Percentiles rank a stretch among this genome's conserved stretches.
Evolutionary conservation across 2,113 vertebrate species (phyloP).

Genomic region (Cyrtonyx montezumae): DNA sequence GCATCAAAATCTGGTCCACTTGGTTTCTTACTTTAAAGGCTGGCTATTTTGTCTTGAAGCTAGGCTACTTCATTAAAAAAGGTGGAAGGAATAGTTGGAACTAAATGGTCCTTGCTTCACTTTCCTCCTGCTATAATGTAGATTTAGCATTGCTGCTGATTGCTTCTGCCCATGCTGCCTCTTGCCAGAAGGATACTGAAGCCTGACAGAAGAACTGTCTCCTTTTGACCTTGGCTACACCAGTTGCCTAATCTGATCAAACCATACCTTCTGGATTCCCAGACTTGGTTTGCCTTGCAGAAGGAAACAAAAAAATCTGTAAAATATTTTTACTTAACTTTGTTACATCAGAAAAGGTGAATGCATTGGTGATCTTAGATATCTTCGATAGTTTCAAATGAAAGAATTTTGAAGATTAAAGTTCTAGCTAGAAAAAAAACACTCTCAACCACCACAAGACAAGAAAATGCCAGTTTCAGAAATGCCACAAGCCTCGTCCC

Average conservation of each 20-base stretch:
- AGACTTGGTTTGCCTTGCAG: neutral
- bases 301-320: neutral
- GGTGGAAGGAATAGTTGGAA: neutral
- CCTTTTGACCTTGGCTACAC: neutral
- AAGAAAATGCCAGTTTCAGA: neutral
- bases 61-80: neutral
- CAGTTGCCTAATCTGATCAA: neutral
- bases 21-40: neutral
- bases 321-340: neutral
- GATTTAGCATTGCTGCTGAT: neutral
- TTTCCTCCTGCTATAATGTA: neutral
- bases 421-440: neutral
- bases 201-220: neutral
- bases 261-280: neutral
- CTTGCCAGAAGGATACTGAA: neutral
- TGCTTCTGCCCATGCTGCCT: neutral
- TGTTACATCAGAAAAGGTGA: neutral
- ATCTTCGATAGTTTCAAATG: neutral
- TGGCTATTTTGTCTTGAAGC: neutral
- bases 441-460: neutral
- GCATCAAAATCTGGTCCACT: neutral
- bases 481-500: neutral
- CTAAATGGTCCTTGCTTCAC: neutral
- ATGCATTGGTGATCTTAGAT: neutral
- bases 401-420: neutral